Percentiles rank a stretch among this genome's conserved stretches.
Evolutionary conservation across 2,797 vertebrate species (phyloP).

Genomic region (Spea hammondii): DNA sequence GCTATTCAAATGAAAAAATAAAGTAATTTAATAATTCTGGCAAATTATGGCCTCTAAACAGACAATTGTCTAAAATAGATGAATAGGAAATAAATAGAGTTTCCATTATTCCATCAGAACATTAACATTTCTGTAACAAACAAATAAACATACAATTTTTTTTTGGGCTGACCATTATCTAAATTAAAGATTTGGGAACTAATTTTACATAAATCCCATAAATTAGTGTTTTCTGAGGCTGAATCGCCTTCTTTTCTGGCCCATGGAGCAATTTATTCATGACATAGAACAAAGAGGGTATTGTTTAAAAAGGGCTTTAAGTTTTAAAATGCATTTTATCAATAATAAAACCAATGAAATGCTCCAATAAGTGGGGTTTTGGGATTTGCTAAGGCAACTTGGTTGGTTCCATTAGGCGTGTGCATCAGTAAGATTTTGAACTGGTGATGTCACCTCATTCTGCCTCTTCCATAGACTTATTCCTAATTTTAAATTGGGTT

Average conservation of each 20-base stretch:
- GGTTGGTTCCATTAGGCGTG: no score
- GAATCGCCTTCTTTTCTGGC: background rate
- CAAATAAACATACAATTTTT: constrained; percentile 1
- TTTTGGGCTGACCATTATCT: background rate
- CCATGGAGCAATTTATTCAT: background rate
- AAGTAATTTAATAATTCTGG: constrained; percentile 5
- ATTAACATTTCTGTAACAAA: constrained; percentile 17
- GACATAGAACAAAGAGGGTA: background rate
- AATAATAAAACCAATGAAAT: background rate
- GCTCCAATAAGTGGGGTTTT: background rate
- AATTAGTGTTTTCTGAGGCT: background rate
- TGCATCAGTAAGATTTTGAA: no score
- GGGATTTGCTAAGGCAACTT: no score
- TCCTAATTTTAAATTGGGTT: no score
- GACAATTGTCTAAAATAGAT: constrained; percentile 23
- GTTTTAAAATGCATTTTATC: no score
- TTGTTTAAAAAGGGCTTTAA: no score
- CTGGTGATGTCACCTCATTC: no score
- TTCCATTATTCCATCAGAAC: background rate
- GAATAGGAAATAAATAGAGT: constrained; percentile 16
- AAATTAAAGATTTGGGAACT: background rate
- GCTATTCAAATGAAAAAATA: constrained; percentile 8
- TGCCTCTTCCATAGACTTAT: no score
- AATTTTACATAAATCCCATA: background rate
- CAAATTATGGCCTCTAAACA: constrained; percentile 5